Evolutionary conservation across 2,797 vertebrate species (phyloP).

Genomic region (Heliangelus exortis): DNA sequence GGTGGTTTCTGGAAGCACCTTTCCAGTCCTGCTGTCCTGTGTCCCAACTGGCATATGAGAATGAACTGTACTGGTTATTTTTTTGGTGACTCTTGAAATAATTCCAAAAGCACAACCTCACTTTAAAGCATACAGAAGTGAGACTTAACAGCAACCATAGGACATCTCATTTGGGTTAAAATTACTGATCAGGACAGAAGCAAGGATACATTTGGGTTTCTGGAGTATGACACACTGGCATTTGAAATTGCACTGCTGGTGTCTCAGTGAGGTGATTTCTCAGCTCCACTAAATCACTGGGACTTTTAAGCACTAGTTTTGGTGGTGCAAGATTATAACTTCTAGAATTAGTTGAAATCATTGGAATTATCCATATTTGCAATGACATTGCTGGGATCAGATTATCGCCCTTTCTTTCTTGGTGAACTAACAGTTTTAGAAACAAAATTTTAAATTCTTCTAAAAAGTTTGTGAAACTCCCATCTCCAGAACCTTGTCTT

Average conservation of each 20-base stretch:
- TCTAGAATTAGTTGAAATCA: not conserved
- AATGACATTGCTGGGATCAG: not conserved
- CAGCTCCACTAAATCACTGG: not conserved
- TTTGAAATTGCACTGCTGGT: not conserved
- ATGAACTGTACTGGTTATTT: not conserved
- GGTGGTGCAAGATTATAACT: not conserved
- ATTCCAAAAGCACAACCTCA: not conserved
- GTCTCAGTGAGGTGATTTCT: not conserved
- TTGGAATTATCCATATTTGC: not conserved
- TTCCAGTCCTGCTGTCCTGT: not conserved
- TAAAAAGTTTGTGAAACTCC: not conserved
- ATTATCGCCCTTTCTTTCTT: not conserved
- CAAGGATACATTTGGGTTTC: not conserved
- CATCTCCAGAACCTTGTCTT: not conserved
- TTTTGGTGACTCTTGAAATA: not conserved
- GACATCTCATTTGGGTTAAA: not conserved
- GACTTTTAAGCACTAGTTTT: not conserved
- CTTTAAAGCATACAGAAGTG: not conserved
- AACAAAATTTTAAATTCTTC: not conserved
- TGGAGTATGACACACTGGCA: rapidly evolving
- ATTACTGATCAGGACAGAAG: not conserved
- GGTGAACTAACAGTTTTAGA: not conserved
- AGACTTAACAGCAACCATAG: not conserved
- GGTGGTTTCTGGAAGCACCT: not conserved
- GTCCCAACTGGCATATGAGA: not conserved